Base-by-base conservation (phyloP, 1,140 invertebrate genomes). In the Bilobella aurantiaca region DNA sequence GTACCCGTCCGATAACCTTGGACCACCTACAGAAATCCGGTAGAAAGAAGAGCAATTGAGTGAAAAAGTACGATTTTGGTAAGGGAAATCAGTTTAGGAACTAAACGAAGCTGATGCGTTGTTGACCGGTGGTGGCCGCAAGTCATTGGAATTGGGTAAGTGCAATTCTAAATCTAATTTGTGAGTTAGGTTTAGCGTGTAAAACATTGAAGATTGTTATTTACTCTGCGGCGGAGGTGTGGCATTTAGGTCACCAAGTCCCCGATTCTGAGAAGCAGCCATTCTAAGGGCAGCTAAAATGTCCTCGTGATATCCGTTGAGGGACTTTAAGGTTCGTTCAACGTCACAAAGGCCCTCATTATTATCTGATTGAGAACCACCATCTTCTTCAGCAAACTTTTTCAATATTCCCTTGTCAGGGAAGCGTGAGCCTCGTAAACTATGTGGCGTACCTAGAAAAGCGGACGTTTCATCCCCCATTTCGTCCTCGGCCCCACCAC, bases 231-330 rank as follows among this genome's bases (percentile, higher is more conserved):
- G 66, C 29, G 69, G 58, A 63, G 73, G 59, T 69, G 68, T 34
- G 66, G 70, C 31, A 46, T 68, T 69, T 29, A 65, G 34, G 56
- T 71, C 70, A 31, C 5, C 81, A 79, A 57, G 77, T 61, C 53
- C 85, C 83, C 3, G 86, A 25, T 46, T 82, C 72, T 89, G 87
- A 1, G 81, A 82, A 18, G 88, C 88, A 0, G 90, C 90, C 65
- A 84, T 88, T 53, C 89, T 84, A 69, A 96, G 75, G 12, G 90
- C 90, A 75, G 92, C 89, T 56, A 96, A 80, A 70, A 96, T 89
- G 72, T 93, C 89, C 72, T 93, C 91, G 74, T 93, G 91, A 76
- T 95, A 96, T 1, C 91, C 91, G 78, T 93, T 93, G 5, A 95
- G 78, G 58, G 85, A 90, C 78, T 91, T 90, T 12, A 93, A 78